Evolutionary conservation across 2,113 vertebrate species (phyloP).

Genomic region (Tupaia chinensis): DNA sequence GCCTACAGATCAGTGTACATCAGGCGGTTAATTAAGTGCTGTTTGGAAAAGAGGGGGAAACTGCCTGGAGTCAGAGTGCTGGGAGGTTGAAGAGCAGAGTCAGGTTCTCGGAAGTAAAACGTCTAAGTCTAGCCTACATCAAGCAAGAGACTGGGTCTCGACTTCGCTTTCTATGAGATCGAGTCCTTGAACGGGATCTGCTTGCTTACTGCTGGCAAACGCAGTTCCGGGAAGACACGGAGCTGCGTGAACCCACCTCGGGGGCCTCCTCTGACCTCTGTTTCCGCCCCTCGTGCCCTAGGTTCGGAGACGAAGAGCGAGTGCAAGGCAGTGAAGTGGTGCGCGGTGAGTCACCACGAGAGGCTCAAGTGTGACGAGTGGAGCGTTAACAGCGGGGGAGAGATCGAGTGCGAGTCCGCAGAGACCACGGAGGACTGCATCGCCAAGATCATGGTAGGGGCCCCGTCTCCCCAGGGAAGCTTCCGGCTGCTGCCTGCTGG

Average conservation of each 20-base stretch:
- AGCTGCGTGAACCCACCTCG: too few species aligned
- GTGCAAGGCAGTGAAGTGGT: constrained; percentile 89
- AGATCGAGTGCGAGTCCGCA: constrained; percentile 87
- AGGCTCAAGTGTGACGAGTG: constrained; percentile 92
- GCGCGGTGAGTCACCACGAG: constrained; percentile 89
- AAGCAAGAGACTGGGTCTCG: not conserved
- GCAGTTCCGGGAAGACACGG: not conserved
- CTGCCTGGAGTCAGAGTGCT: not conserved
- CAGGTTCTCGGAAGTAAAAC: not conserved
- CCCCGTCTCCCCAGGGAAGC: not conserved
- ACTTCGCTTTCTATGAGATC: not conserved
- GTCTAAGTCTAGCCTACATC: constrained; percentile 14
- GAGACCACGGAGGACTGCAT: constrained; percentile 89
- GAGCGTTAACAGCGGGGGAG: constrained; percentile 82
- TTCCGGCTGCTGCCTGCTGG: not conserved
- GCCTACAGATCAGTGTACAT: not conserved
- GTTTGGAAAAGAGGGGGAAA: not conserved
- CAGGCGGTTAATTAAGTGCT: not conserved
- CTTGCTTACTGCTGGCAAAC: not conserved
- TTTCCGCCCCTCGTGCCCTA: constrained; percentile 30
- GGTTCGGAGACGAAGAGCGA: not conserved
- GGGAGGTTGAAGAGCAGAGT: not conserved
- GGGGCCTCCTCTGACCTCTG: not conserved
- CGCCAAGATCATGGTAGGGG: constrained; percentile 92
- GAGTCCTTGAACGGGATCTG: not conserved